Conservation (phyloP, 35 echinoderm and acorn worm genomes). For the Heliocidaris tuberculata region DNA sequence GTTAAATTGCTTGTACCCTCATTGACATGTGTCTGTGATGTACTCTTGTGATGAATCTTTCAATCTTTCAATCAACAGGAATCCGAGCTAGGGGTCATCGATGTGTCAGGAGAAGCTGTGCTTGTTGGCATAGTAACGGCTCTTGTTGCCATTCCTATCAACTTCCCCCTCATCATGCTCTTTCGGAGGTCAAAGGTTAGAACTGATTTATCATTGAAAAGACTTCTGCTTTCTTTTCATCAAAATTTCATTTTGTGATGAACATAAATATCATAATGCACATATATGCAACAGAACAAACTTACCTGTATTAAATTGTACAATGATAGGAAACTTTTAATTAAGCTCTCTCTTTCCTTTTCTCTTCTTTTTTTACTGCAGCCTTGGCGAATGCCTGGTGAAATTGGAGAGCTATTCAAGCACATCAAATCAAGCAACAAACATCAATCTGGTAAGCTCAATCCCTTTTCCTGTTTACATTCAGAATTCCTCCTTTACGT, state of each 20-base stretch:
- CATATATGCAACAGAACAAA: too few species aligned
- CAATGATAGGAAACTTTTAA: neutral
- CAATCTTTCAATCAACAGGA: slow-evolving; percentile 46
- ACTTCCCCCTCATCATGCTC: slow-evolving; percentile 92
- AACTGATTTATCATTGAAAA: neutral
- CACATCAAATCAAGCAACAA: slow-evolving; percentile 28
- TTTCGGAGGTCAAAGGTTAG: slow-evolving; percentile 85
- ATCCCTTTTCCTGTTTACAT: too few species aligned
- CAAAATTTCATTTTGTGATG: too few species aligned
- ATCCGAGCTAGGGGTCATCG: slow-evolving; percentile 70
- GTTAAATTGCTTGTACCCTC: too few species aligned
- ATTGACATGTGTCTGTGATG: too few species aligned
- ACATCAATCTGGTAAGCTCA: neutral
- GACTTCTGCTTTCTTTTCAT: too few species aligned
- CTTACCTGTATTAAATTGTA: neutral
- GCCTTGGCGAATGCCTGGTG: slow-evolving; percentile 61
- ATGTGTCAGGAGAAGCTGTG: slow-evolving; percentile 85
- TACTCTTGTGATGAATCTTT: neutral
- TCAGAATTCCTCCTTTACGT: too few species aligned
- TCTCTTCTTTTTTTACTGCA: neutral
- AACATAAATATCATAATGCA: too few species aligned
- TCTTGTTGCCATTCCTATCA: slow-evolving; percentile 84
- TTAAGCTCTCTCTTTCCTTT: neutral
- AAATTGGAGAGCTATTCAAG: slow-evolving; percentile 66
- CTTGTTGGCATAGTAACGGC: slow-evolving; percentile 86